phyloP scores from a whole-genome alignment of 2,888 invertebrate genomes.

The Gortyna flavago region DNA sequence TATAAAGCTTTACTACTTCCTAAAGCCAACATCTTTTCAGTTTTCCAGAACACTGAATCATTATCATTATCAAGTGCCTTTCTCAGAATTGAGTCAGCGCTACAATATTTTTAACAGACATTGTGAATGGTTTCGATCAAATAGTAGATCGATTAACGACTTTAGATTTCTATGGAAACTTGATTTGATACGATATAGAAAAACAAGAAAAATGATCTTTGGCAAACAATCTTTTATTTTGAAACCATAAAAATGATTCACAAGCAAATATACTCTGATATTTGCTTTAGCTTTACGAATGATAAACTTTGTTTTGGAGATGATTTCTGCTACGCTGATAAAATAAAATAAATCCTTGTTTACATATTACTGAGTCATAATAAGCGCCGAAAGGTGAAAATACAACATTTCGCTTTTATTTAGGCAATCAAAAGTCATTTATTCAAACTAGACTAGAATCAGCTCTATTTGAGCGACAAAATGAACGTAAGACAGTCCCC shows the following conservation, averaged over 20 bases:
- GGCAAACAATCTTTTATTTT: conserved; percentile 24
- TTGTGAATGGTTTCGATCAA: conserved; percentile 25
- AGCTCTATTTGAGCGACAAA: neutral
- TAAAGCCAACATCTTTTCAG: conserved; percentile 5
- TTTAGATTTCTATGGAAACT: conserved; percentile 29
- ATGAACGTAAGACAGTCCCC: neutral
- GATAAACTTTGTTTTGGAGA: conserved; percentile 15
- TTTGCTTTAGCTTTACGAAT: conserved; percentile 17
- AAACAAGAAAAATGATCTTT: conserved; percentile 20
- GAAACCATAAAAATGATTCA: conserved; percentile 19
- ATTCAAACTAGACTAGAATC: neutral
- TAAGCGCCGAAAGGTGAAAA: neutral
- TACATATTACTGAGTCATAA: neutral
- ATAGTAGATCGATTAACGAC: conserved; percentile 38
- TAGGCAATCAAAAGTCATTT: neutral
- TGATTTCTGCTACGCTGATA: neutral
- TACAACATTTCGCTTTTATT: neutral
- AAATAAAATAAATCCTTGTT: conserved; percentile 7
- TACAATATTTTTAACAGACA: conserved; percentile 13
- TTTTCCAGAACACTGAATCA: conserved; percentile 39
- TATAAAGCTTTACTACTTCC: conserved; percentile 6
- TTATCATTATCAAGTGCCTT: conserved; percentile 27
- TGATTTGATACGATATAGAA: conserved; percentile 1
- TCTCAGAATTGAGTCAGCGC: conserved; percentile 31
- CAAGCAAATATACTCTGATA: conserved; percentile 16